Evolutionary conservation across 37 sponge, comb jelly and placozoan genomes (phyloP), one percentile per base, ranked within the genome.

Genomic region (Petrosia ficiformis): DNA sequence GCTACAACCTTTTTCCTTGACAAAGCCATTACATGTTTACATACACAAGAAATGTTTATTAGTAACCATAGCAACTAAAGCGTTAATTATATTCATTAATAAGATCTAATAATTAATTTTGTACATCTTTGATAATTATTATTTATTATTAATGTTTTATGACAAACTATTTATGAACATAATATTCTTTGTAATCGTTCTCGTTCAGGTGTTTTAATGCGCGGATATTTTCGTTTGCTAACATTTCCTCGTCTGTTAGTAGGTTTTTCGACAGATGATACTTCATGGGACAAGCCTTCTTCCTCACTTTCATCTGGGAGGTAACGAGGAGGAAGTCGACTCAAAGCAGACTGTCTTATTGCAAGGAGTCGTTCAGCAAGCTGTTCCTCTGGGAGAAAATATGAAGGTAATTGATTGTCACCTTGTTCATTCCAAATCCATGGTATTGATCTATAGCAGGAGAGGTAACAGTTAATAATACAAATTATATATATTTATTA

Each of bases 1-100:
- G 74, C 8, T 42, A 57, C 73, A 28, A 25, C 71, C 72, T 42
- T 73, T 29, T 35, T 22, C 5, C 63, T n/a, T 26, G 54, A 48
- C 10, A 16, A 10, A 48, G 54, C 54, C 54, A 48, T 48, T n/a
- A n/a, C n/a, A n/a, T n/a, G n/a, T n/a, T n/a, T n/a, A n/a, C n/a
- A n/a, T n/a, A n/a, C n/a, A n/a, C n/a, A n/a, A n/a, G n/a, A n/a
- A n/a, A n/a, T n/a, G n/a, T n/a, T n/a, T n/a, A n/a, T n/a, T n/a
- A n/a, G n/a, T n/a, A n/a, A n/a, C n/a, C n/a, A n/a, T n/a, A n/a
- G n/a, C n/a, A n/a, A n/a, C n/a, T n/a, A n/a, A n/a, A n/a, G n/a
- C n/a, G n/a, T n/a, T n/a, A n/a, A n/a, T n/a, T n/a, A n/a, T n/a
- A n/a, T n/a, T n/a, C n/a, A n/a, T n/a, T n/a, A n/a, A n/a, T n/a